Base-by-base conservation (phyloP, 2,113 vertebrate genomes). In the Kryptolebias marmoratus region DNA sequence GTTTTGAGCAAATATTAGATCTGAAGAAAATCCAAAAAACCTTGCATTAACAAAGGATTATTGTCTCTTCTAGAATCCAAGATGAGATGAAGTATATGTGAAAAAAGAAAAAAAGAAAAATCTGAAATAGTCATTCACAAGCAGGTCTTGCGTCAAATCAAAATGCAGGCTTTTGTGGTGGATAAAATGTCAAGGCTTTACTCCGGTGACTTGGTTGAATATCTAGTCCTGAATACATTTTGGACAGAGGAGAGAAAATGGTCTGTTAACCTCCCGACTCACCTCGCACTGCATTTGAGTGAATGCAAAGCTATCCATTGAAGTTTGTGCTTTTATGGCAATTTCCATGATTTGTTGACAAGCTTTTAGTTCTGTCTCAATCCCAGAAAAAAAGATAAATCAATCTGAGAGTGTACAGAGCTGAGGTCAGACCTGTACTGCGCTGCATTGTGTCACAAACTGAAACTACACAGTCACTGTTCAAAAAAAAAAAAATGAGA, bases 361-460 rank as follows among this genome's bases (percentile, higher is more conserved):
- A 52, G 42, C 50, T 58, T 36, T 74, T n/a, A 12, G 60, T 65
- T 62, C 62, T 61, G 5, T 42, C 64, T 57, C 62, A 64, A 81
- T 73, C 61, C 64, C 57, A 28, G 58, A 16, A 53, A 44, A 50
- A 65, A 44, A 44, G 28, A 50, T 54, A 71, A 73, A 86, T 77
- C 77, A 44, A 75, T 75, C 56, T 56, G 32, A 57, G 5, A 0
- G 4, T 36, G 52, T 31, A 53, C 42, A 69, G 12, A 18, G 39
- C 49, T 2, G 32, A 57, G 52, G 57, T 68, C 49, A 62, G 63
- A 73, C 27, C 36, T 44, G 42, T 44, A 16, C 15, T 73, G 47
- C 50, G 56, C 10, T 49, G 44, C 59, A 77, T 22, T 42, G 30
- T 44, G 59, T 59, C 69, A 74, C 15, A 39, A 69, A 79, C 12